These are phyloP conservation scores for Hystrix brachyura DNA, from an alignment of 2,113 vertebrate genomes.

Conservation along the genomic window DNA sequence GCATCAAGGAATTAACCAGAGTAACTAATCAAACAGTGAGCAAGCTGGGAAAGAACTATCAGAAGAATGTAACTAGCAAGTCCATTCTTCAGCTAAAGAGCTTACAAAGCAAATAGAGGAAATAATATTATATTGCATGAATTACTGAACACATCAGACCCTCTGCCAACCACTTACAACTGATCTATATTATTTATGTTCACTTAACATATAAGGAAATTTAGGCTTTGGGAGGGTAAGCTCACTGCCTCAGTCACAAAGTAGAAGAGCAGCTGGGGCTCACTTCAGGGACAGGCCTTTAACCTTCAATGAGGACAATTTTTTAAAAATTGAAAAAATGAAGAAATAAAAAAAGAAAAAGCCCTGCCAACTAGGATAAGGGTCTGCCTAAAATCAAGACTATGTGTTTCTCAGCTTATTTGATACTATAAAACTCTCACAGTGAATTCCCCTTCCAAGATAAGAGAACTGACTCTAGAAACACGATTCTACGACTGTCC, in stretches of 20 bases:
- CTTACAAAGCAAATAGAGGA: background rate
- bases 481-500: background rate
- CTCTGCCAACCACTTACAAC: background rate
- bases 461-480: background rate
- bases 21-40: background rate
- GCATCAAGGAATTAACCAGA: background rate
- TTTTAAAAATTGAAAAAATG: background rate
- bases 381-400: background rate
- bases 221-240: background rate
- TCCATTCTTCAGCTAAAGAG: background rate
- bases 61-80: background rate
- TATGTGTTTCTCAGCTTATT: background rate
- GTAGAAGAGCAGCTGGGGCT: background rate
- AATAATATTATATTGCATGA: background rate
- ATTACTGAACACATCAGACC: background rate
- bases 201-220: background rate
- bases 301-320: background rate
- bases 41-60: background rate
- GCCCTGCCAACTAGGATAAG: background rate
- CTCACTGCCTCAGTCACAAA: background rate
- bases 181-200: background rate
- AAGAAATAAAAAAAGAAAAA: background rate
- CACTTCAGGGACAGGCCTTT: background rate
- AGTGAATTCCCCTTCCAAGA: background rate
- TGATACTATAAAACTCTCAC: background rate